phyloP scores from a whole-genome alignment of 2,113 vertebrate genomes.

The Dolichallabes microphthalmus region DNA sequence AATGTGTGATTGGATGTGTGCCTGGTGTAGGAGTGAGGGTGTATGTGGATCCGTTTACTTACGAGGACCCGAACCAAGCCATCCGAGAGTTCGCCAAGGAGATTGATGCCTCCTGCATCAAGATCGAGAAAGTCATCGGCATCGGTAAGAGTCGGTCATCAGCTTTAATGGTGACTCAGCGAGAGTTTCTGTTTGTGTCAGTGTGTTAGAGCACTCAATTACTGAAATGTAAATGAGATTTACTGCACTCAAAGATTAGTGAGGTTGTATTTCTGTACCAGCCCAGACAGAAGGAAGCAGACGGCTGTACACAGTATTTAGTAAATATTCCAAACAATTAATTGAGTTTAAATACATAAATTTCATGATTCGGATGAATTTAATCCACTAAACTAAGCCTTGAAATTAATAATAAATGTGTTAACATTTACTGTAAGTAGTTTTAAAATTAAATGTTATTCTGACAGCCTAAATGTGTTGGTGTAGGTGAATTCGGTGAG shows the following conservation, averaged over 20 bases:
- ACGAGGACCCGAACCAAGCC: conserved; percentile 98
- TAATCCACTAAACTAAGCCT: neutral
- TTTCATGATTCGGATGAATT: neutral
- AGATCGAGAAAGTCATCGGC: conserved; percentile 98
- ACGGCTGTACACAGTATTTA: neutral
- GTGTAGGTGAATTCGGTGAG: conserved; percentile 90
- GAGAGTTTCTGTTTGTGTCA: neutral
- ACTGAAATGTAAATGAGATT: neutral
- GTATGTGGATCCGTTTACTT: conserved; percentile 97
- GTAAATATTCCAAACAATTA: neutral
- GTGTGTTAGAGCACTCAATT: neutral
- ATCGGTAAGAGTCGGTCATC: conserved; percentile 79
- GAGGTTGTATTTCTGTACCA: neutral
- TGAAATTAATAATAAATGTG: neutral
- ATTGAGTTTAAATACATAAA: neutral
- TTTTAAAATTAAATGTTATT: neutral
- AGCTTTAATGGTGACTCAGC: neutral
- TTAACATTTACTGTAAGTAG: neutral
- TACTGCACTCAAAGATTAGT: neutral
- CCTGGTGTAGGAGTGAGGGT: conserved; percentile 86
- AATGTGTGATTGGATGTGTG: conserved; percentile 30
- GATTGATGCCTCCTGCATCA: conserved; percentile 97
- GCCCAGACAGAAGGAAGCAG: neutral
- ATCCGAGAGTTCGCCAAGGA: conserved; percentile 98
- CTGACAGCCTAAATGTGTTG: conserved; percentile 12